Evolutionary conservation across 2,113 vertebrate species (phyloP).

Genomic region (Mohoua ochrocephala): DNA sequence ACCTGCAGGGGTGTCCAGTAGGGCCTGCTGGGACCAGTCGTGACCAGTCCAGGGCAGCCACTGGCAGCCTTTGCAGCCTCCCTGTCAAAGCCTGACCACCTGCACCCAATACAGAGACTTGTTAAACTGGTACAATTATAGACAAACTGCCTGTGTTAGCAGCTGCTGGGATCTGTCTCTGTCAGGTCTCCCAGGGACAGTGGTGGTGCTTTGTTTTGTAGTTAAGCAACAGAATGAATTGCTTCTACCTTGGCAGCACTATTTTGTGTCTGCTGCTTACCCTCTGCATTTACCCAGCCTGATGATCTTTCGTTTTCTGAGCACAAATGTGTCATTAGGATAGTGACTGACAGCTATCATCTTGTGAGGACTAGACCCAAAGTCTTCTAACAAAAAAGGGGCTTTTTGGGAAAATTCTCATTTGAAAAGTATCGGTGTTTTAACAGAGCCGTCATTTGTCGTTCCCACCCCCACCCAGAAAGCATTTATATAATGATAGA

Average conservation of each 20-base stretch:
- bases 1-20: neutral
- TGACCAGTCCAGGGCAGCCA: neutral
- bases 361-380: neutral
- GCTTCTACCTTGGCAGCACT: neutral
- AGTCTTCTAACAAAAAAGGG: neutral
- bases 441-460: neutral
- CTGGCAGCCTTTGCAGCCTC: neutral
- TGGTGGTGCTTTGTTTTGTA: neutral
- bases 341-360: neutral
- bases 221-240: neutral
- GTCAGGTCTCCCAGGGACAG: neutral
- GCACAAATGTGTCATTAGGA: neutral
- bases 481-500: neutral
- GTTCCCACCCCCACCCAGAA: fast-evolving
- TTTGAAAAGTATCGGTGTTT: neutral
- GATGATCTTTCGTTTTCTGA: neutral
- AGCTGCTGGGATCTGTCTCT: neutral
- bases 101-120: fast-evolving
- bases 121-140: neutral
- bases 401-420: neutral
- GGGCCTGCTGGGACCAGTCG: fast-evolving
- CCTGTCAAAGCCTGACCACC: neutral
- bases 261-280: neutral
- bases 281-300: neutral
- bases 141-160: neutral